These are phyloP conservation scores for Linyphia triangularis DNA, from an alignment of 2,888 invertebrate species.

Conservation along the genomic window DNA sequence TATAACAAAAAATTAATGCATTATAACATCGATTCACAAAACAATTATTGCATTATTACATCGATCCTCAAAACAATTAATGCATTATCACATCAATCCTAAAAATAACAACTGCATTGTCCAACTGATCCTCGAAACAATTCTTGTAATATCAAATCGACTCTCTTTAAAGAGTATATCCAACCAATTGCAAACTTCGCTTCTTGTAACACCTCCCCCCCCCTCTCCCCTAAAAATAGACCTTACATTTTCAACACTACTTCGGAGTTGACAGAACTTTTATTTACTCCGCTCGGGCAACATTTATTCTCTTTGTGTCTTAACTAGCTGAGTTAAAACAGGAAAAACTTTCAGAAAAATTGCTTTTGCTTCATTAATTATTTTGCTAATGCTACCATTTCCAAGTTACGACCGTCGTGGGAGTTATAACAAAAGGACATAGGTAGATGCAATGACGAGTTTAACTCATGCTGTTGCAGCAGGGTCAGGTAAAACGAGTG, in stretches of 20 bases:
- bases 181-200: no score
- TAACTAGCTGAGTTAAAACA: slow-evolving; percentile 39
- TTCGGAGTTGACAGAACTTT: not conserved
- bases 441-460: slow-evolving; percentile 49
- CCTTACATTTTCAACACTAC: not conserved
- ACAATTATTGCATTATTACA: no score
- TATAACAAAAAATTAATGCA: no score
- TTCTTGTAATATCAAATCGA: no score
- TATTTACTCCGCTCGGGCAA: not conserved
- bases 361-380: slow-evolving; percentile 65
- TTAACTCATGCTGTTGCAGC: slow-evolving; percentile 22
- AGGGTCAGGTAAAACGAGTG: slow-evolving; percentile 44
- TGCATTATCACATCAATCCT: no score
- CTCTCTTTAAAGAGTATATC: no score
- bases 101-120: no score
- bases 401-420: slow-evolving; percentile 51
- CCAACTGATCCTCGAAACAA: no score
- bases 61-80: no score
- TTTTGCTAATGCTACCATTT: slow-evolving; percentile 59
- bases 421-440: slow-evolving; percentile 53
- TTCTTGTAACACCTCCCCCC: no score
- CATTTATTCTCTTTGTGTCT: not conserved
- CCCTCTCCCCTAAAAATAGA: no score
- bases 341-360: slow-evolving; percentile 50
- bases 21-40: no score